A percentile compares a stretch with the other conserved stretches of the same genome.
These are phyloP conservation scores for Diorhabda sublineata DNA, from an alignment of 1,140 invertebrate genomes.

Conservation along the genomic window DNA sequence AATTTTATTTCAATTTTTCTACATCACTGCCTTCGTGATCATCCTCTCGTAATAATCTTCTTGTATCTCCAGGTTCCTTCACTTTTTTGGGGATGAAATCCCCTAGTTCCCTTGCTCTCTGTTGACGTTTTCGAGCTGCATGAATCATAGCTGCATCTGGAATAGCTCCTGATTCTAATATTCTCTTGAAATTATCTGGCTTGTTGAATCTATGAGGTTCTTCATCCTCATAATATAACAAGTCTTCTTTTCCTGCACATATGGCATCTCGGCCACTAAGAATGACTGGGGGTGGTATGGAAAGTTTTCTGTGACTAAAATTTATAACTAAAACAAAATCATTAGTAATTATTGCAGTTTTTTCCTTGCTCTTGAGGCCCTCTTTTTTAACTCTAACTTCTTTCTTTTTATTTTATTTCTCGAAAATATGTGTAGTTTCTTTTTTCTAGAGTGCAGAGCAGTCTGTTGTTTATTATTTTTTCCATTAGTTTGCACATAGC, in stretches of 20 bases:
- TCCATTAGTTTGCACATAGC: too few relatives aligned
- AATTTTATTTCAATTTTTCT: constrained; percentile 61
- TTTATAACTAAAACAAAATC: constrained; percentile 54
- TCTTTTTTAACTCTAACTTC: constrained; percentile 53
- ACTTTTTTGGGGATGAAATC: constrained; percentile 80
- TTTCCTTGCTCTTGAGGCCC: constrained; percentile 50
- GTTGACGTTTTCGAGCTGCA: constrained; percentile 85
- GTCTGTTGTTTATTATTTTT: too few relatives aligned
- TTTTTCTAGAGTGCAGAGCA: too few relatives aligned
- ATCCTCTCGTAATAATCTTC: constrained; percentile 76
- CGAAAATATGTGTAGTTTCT: constrained; percentile 78
- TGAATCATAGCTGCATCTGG: constrained; percentile 96
- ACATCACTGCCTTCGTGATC: constrained; percentile 72
- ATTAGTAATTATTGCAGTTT: constrained; percentile 59
- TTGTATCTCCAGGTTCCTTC: constrained; percentile 48
- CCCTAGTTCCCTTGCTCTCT: constrained; percentile 78
- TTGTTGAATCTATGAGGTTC: constrained; percentile 57
- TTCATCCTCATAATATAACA: constrained; percentile 62
- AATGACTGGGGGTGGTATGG: constrained; percentile 50
- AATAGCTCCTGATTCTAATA: constrained; percentile 82
- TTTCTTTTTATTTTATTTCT: constrained; percentile 72
- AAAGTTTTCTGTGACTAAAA: constrained; percentile 38
- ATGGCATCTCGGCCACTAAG: constrained; percentile 76
- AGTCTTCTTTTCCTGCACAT: constrained; percentile 67
- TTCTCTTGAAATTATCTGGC: constrained; percentile 64